These are phyloP conservation scores for Odiellus spinosus DNA, from an alignment of 2,888 invertebrate species.

Conservation along the genomic window DNA sequence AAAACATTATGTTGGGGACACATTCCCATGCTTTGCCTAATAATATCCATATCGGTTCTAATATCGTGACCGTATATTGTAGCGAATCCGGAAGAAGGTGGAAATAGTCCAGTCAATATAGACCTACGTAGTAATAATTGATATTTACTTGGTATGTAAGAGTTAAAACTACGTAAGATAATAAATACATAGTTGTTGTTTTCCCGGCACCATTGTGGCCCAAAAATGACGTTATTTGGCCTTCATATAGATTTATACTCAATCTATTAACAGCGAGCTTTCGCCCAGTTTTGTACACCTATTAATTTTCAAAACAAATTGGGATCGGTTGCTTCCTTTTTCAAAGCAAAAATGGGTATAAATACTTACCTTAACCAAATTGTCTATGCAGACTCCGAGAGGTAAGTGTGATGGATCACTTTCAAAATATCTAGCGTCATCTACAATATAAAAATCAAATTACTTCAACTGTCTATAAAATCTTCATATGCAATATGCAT, in stretches of 20 bases:
- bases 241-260: conserved; percentile 58
- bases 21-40: conserved; percentile 54
- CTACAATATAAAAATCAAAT: conserved; percentile 8
- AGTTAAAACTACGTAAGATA: conserved; percentile 22
- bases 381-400: conserved; percentile 56
- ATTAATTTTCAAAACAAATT: conserved; percentile 1
- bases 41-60: conserved; percentile 39
- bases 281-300: conserved; percentile 41
- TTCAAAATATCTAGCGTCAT: conserved; percentile 28
- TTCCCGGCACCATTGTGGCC: conserved; percentile 87
- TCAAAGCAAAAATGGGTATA: too few species aligned
- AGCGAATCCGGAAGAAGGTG: conserved; percentile 59
- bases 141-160: neutral
- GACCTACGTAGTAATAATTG: conserved; percentile 29
- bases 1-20: conserved; percentile 79
- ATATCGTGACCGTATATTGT: conserved; percentile 44
- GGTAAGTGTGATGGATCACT: conserved; percentile 32
- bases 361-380: conserved; percentile 48
- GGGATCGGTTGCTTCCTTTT: too few species aligned
- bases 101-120: conserved; percentile 57
- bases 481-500: too few species aligned
- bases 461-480: too few species aligned
- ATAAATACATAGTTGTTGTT: conserved; percentile 60
- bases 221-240: conserved; percentile 67
- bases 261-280: conserved; percentile 57